A percentile compares a stretch with the other conserved stretches of the same genome.
Conservation (phyloP, 2,888 invertebrate genomes). For the Gibbula magus region DNA sequence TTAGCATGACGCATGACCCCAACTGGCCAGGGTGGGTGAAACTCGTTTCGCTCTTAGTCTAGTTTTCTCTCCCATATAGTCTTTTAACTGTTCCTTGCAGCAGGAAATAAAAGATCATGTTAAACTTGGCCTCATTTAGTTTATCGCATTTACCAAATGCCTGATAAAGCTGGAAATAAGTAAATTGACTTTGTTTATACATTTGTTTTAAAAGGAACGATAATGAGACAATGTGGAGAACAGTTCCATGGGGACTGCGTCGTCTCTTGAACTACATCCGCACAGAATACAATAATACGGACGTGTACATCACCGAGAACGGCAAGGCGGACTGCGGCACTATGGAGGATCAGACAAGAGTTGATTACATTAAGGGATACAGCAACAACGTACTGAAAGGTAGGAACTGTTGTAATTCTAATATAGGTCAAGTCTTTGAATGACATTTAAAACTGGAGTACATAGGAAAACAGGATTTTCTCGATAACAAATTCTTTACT, state of each 20-base stretch:
- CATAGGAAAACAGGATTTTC: no score
- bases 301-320: conserved; percentile 64
- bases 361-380: conserved; percentile 63
- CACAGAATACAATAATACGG: conserved; percentile 49
- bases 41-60: background rate
- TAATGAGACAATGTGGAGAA: background rate
- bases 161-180: no score
- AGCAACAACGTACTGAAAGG: conserved; percentile 68
- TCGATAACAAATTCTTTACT: no score
- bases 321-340: conserved; percentile 64
- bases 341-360: conserved; percentile 61
- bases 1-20: conserved; percentile 16
- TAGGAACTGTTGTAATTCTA: no score
- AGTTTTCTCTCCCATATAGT: no score
- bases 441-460: no score
- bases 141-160: no score
- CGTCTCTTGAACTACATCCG: conserved; percentile 57
- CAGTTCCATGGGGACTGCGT: conserved; percentile 50
- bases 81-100: no score
- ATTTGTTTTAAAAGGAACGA: background rate
- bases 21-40: conserved; percentile 20
- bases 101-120: no score
- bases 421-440: no score
- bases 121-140: no score
- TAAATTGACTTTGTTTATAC: no score